Base-by-base conservation (phyloP, 2,113 vertebrate genomes). In the Myiopsitta monachus region DNA sequence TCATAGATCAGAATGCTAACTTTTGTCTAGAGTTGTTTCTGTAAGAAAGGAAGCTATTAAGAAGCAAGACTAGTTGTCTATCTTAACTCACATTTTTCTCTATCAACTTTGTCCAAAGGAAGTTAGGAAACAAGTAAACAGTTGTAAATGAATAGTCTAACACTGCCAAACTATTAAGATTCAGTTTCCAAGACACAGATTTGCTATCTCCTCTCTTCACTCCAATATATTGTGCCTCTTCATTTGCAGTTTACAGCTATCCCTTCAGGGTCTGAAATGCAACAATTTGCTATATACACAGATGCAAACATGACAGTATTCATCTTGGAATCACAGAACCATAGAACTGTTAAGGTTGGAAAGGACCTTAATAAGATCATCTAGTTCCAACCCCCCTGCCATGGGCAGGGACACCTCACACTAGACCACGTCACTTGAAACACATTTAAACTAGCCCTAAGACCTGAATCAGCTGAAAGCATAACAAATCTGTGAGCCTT, bases 1-100 rank as follows among this genome's bases (percentile, higher is more conserved):
- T 64, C 21, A 44, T 0, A 39, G 39, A 57, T 17, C 24, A 23
- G 33, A 83, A 55, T 1, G 3, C 4, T n/a, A 55, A 13, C 9
- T 55, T 91, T 39, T 78, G 33, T 12, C 24, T 54, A 61, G 39
- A 52, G 49, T 33, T 4, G 5, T 87, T 78, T 43, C 41, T 11
- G 10, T 7, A 27, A 36, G 46, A 85, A 78, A 43, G n/a, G 21
- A 76, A 63, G 7, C 39, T 14, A 68, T 18, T n/a, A 26, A 1
- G 5, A 52, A 47, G 19, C 46, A 76, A 77, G 21, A 80, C 1
- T 15, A 7, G 13, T 52, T 62, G 27, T 21, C 21, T 76, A 9
- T 15, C 27, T 54, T 27, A 30, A 63, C 2, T 26, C 1, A 57
- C 3, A 11, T 3, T 26, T 61, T 73, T 57, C 52, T 5, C 13